These are phyloP conservation scores for Camponotus fellah DNA, from an alignment of 2,888 invertebrate species.

Conservation along the genomic window DNA sequence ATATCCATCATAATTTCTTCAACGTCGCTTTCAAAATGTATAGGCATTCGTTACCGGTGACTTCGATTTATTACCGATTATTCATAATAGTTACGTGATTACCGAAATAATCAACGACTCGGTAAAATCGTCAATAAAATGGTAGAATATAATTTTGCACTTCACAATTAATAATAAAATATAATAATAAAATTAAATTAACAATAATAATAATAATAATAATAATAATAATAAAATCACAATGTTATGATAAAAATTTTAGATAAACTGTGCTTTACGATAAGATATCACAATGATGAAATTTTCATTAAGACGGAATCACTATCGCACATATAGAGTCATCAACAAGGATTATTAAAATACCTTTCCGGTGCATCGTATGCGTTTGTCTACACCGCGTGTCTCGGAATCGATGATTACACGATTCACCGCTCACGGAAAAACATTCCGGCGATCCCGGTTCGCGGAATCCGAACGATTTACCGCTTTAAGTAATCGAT, in stretches of 20 bases:
- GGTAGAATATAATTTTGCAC: not conserved
- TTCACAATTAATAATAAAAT: not conserved
- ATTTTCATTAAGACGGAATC: not conserved
- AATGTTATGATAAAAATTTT: not conserved
- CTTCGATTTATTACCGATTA: conserved; percentile 23
- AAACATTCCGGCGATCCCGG: conserved; percentile 9
- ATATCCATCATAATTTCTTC: conserved; percentile 37
- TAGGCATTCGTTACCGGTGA: not conserved
- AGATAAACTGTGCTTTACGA: not conserved
- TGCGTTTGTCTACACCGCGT: not conserved
- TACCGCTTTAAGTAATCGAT: conserved; percentile 28
- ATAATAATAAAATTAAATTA: too few species aligned
- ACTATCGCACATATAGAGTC: not conserved
- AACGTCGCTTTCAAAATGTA: conserved; percentile 16
- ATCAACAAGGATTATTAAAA: not conserved
- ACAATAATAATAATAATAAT: too few species aligned
- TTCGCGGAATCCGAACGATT: conserved; percentile 27
- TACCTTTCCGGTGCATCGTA: not conserved
- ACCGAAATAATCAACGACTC: not conserved
- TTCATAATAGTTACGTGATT: not conserved
- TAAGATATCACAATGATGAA: not conserved
- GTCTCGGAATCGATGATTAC: not conserved
- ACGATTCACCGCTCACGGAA: conserved; percentile 20
- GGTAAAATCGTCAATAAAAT: not conserved
- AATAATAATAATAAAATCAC: not conserved